Conservation (phyloP, 1,140 invertebrate species). For the Sipha flava region DNA sequence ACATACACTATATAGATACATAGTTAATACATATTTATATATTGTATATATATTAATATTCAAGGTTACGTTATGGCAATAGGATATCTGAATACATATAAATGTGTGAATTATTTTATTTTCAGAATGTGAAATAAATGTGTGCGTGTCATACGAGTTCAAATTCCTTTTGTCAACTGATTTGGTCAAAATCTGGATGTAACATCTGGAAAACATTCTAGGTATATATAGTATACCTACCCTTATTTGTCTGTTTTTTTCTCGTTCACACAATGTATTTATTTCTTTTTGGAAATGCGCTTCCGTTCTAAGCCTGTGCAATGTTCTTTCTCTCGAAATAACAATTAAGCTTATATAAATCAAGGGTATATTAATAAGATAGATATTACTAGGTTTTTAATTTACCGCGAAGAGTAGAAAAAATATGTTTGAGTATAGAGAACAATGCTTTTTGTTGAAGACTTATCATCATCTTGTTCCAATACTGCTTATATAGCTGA, state of each 20-base stretch:
- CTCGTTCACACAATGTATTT: background rate
- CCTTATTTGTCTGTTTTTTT: background rate
- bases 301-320: background rate
- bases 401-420: background rate
- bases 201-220: background rate
- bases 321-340: background rate
- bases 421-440: background rate
- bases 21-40: no score
- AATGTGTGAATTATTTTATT: background rate
- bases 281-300: background rate
- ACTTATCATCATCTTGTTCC: background rate
- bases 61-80: no score
- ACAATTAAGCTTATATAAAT: background rate
- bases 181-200: background rate
- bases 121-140: background rate
- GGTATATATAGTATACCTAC: no score
- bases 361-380: background rate
- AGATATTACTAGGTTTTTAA: background rate
- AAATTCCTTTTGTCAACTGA: background rate
- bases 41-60: no score
- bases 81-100: no score
- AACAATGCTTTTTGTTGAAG: background rate
- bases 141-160: background rate
- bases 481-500: background rate
- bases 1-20: no score